Conservation (phyloP, 1,140 invertebrate genomes). For the Tetraneura akinire region DNA sequence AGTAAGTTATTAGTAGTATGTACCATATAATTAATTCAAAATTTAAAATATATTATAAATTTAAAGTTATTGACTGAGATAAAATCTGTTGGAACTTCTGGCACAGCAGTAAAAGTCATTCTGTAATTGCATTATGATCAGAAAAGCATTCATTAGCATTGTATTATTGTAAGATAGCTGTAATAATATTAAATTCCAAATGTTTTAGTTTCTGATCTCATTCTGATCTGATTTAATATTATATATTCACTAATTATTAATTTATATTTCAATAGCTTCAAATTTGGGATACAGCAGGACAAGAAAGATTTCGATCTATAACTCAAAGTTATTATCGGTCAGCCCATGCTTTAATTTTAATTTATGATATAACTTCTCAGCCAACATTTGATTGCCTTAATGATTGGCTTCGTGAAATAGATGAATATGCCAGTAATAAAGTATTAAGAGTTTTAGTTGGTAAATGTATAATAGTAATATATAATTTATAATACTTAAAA, state of each 20-base stretch:
- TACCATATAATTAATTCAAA: no score
- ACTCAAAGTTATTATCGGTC: conserved; percentile 98
- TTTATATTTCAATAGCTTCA: conserved; percentile 73
- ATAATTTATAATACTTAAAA: background rate
- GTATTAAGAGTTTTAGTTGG: conserved; percentile 90
- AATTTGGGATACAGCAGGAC: conserved; percentile 98
- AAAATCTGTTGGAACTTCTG: no score
- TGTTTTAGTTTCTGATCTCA: no score
- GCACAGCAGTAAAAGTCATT: no score
- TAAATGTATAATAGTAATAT: conserved; percentile 58
- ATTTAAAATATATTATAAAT: no score
- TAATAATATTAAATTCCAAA: no score
- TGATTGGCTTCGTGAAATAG: conserved; percentile 94
- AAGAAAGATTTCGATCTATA: conserved; percentile 95
- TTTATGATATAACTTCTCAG: conserved; percentile 97
- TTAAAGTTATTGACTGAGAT: no score
- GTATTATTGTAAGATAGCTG: no score
- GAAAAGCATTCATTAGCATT: no score
- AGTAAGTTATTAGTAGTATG: conserved; percentile 65
- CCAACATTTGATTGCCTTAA: conserved; percentile 95
- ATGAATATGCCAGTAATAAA: conserved; percentile 94
- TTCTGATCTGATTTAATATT: background rate
- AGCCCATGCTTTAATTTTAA: conserved; percentile 94
- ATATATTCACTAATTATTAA: background rate
- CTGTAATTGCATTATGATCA: no score